Evolutionary conservation across 2,888 invertebrate species (phyloP).

Genomic region (Halocaridina rubra): DNA sequence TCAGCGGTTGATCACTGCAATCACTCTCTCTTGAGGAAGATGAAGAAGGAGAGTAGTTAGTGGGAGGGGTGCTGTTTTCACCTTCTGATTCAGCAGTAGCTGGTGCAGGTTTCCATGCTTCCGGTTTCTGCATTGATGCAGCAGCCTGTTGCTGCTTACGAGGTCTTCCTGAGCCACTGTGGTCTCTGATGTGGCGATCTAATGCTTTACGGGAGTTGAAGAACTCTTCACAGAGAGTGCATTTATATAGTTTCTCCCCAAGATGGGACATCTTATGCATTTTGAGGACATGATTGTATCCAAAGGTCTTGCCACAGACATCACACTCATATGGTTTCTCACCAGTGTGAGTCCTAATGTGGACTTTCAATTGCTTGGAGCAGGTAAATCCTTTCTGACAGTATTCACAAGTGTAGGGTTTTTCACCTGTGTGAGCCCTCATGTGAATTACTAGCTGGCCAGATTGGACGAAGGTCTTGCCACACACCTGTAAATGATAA

Average conservation of each 20-base stretch:
- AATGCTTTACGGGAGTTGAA: constrained; percentile 91
- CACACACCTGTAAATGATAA: constrained; percentile 73
- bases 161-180: constrained; percentile 70
- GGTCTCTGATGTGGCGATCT: constrained; percentile 87
- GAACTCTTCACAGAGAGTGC: constrained; percentile 90
- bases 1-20: constrained; percentile 30
- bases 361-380: constrained; percentile 90
- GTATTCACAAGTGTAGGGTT: constrained; percentile 82
- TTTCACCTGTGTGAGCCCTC: constrained; percentile 81
- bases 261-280: constrained; percentile 90
- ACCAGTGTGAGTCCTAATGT: constrained; percentile 90
- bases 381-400: constrained; percentile 93
- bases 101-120: neutral
- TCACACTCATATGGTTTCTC: constrained; percentile 92
- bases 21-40: constrained; percentile 14
- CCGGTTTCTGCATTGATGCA: neutral
- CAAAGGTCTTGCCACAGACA: constrained; percentile 90
- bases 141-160: neutral
- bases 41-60: constrained; percentile 12
- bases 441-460: constrained; percentile 92
- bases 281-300: constrained; percentile 91
- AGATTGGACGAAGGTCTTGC: constrained; percentile 90
- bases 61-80: constrained; percentile 16
- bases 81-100: neutral
- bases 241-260: constrained; percentile 91